phyloP scores from a whole-genome alignment of 2,888 invertebrate species.

The Cephus runcator region DNA sequence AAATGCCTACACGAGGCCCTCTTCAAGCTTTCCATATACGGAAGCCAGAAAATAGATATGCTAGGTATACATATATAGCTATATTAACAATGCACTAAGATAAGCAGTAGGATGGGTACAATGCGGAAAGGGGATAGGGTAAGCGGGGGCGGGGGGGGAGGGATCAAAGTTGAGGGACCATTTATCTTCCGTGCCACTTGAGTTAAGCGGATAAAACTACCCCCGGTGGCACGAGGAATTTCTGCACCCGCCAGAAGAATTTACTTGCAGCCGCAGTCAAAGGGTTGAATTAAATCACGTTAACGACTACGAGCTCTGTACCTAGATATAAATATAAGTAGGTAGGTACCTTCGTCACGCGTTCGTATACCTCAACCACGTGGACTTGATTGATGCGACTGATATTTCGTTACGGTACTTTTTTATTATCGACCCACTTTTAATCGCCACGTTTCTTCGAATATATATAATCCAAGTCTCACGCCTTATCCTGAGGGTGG shows the following conservation, averaged over 20 bases:
- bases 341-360: not conserved
- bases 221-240: not conserved
- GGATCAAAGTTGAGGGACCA: constrained; percentile 36
- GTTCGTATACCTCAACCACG: not conserved
- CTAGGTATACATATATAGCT: constrained; percentile 24
- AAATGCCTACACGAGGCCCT: not conserved
- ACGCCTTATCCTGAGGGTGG: not conserved
- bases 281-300: not conserved
- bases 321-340: not conserved
- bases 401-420: not conserved
- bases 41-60: constrained; percentile 24
- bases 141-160: not conserved
- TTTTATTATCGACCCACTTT: not conserved
- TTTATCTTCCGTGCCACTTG: constrained; percentile 35
- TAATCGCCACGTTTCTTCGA: not conserved
- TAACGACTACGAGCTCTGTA: not conserved
- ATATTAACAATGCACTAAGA: constrained; percentile 40
- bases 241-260: not conserved
- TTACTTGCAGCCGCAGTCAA: not conserved
- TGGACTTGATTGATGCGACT: not conserved
- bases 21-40: constrained; percentile 34
- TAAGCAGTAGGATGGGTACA: constrained; percentile 1
- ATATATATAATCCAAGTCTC: not conserved
- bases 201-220: constrained; percentile 19
- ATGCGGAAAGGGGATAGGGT: constrained; percentile 1